phyloP scores from a whole-genome alignment of 2,888 invertebrate species.

The Theretra japonica region DNA sequence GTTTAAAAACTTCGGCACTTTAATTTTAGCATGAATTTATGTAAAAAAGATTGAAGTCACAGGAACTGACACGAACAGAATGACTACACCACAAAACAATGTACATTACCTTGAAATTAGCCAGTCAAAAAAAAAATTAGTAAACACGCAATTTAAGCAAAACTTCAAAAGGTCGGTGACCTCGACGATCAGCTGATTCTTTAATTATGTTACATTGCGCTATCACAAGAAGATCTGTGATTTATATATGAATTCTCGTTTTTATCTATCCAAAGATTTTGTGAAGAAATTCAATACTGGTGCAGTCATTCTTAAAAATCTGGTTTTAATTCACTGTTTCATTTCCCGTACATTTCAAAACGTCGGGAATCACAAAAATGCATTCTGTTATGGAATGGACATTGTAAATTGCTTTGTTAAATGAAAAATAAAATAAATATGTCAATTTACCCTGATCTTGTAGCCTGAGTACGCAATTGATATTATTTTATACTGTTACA shows the following conservation, averaged over 20 bases:
- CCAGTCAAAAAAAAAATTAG: too few relatives aligned
- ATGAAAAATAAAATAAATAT: not conserved
- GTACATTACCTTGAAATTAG: not conserved
- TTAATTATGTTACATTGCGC: too few relatives aligned
- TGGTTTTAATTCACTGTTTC: not conserved
- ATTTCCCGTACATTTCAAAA: not conserved
- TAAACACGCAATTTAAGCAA: too few relatives aligned
- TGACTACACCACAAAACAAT: not conserved
- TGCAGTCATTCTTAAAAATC: not conserved
- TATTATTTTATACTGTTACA: not conserved
- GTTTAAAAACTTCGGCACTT: conserved; percentile 2
- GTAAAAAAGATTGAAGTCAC: not conserved
- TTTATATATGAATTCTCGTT: too few relatives aligned
- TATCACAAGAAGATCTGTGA: too few relatives aligned
- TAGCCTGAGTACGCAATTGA: not conserved
- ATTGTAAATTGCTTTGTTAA: not conserved
- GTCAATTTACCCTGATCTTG: conserved; percentile 19
- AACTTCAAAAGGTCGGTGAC: too few relatives aligned
- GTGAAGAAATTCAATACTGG: too few relatives aligned
- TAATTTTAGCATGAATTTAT: not conserved
- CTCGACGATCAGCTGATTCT: too few relatives aligned
- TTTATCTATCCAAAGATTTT: too few relatives aligned
- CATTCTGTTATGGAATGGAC: conserved; percentile 14
- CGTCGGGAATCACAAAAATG: not conserved
- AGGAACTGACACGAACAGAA: not conserved